Base-by-base conservation (phyloP, 2,888 invertebrate species). In the Latrodectus hesperus region DNA sequence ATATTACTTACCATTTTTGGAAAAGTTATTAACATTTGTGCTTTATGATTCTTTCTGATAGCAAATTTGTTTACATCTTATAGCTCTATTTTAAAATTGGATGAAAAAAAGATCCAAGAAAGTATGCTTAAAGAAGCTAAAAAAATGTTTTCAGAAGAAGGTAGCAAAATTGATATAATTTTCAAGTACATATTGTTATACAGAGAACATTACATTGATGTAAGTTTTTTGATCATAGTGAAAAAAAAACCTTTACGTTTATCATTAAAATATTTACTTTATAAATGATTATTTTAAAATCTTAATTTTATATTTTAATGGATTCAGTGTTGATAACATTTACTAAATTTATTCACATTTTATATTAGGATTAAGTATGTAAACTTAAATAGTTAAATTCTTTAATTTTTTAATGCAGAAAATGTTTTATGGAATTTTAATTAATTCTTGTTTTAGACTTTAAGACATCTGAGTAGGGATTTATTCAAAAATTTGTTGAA, bases 161-260 rank as follows among this genome's bases (percentile, higher is more conserved):
- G 84, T 12, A 17, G 38, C 26, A 64, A 88, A 22, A 85, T 81
- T 26, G 53, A 88, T 64, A 38, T 78, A 52, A 49, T 90, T 9
- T 84, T 90, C 73, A 78, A 89, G 71, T 90, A 89, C 82, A 84
- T 90, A 11, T 83, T 90, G 77, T 84, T 80, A 51, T 90, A 91
- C 17, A 92, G 92, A 91, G 92, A 92, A 70, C 92, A 92, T 88
- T 91, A 91, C 81, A 90, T 92, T 14, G 92, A 92, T 90, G 92
- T 92, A 90, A 90, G 91, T 90, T 55, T 53, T 60, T 60, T 38
- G 22, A 38, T 38, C 0, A 38, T 6, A 38, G 38, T 38, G 4
- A 38, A 38, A 38, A 38, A 6, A 38, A 38, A 4, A 6, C 4
- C 38, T 38, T 38, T 4, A 38, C 6, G 4, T 38, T 38, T 38